A percentile compares a stretch with the other conserved stretches of the same genome.
Conservation (phyloP, 2,797 vertebrate species). For the Siniperca scherzeri region DNA sequence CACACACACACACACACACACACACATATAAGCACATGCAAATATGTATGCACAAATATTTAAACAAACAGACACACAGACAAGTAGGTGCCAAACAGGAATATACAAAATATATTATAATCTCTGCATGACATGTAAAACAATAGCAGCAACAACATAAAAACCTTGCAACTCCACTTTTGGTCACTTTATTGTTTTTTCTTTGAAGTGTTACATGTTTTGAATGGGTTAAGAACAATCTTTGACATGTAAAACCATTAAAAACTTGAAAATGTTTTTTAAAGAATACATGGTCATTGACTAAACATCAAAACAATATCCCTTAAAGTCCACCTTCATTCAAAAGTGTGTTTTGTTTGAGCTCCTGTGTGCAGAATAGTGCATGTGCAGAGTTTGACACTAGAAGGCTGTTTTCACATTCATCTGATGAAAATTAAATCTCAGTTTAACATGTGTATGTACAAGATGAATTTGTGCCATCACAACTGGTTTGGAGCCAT, state of each 20-base stretch:
- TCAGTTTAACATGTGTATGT: no score
- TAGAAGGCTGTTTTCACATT: no score
- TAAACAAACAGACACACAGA: conserved; percentile 20
- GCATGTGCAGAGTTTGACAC: no score
- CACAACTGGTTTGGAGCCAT: no score
- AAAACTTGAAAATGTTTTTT: no score
- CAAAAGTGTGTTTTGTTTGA: no score
- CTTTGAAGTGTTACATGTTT: not conserved
- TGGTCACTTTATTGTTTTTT: not conserved
- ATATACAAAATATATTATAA: not conserved
- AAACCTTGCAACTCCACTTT: not conserved
- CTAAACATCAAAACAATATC: no score
- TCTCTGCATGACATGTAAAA: not conserved
- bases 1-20: conserved; percentile 32
- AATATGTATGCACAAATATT: not conserved
- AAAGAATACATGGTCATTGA: no score
- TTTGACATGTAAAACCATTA: not conserved
- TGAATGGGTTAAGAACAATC: not conserved
- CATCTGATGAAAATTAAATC: not conserved
- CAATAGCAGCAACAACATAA: not conserved
- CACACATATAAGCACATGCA: not conserved
- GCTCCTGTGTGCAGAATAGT: no score
- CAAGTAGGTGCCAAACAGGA: not conserved
- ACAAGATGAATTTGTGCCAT: no score
- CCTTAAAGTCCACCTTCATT: no score